phyloP scores from a whole-genome alignment of 2,797 vertebrate genomes.

The Astyanax mexicanus region DNA sequence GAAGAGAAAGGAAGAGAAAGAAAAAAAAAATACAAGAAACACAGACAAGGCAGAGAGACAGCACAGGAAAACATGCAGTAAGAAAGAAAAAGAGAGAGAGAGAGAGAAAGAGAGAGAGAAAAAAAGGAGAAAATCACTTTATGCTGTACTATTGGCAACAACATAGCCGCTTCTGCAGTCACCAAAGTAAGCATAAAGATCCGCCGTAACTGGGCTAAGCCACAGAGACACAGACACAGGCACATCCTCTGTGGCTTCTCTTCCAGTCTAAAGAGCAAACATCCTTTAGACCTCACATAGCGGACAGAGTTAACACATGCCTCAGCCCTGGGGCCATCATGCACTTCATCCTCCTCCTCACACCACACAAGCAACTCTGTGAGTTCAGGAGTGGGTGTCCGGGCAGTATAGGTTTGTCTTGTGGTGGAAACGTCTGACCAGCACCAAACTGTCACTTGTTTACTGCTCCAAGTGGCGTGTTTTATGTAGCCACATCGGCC shows the following conservation, averaged over 20 bases:
- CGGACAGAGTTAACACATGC: neutral
- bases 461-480: conserved; percentile 2
- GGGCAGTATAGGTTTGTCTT: conserved; percentile 2
- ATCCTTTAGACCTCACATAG: conserved; percentile 21
- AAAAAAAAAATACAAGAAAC: neutral
- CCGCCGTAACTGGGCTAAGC: conserved; percentile 60
- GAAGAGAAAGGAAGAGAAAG: neutral
- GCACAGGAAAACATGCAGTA: neutral
- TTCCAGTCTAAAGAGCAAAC: conserved; percentile 26
- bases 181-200: conserved; percentile 79
- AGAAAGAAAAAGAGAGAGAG: conserved; percentile 5
- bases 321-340: conserved; percentile 21
- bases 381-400: neutral
- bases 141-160: conserved; percentile 73
- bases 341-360: conserved; percentile 13
- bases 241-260: conserved; percentile 16
- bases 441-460: conserved; percentile 21
- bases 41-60: conserved; percentile 19
- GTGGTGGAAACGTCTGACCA: conserved; percentile 2
- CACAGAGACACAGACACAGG: conserved; percentile 39
- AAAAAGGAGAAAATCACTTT: conserved; percentile 67
- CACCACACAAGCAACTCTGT: neutral
- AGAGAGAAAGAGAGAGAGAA: neutral
- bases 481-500: conserved; percentile 10
- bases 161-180: conserved; percentile 37